Evolutionary conservation across 2,888 invertebrate species (phyloP).

Genomic region (Agrotis puta): DNA sequence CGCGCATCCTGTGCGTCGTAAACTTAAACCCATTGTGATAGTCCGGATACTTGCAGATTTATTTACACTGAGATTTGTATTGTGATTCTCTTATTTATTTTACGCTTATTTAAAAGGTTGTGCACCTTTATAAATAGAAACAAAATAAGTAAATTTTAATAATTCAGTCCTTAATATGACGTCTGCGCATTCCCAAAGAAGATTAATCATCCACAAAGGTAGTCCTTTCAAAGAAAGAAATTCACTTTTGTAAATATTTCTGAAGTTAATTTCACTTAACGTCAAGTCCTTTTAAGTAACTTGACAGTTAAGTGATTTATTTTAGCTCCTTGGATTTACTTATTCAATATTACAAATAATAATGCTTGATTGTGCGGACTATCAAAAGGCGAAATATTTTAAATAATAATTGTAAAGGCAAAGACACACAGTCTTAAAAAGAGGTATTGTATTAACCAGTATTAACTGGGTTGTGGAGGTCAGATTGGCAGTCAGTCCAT

Average conservation of each 20-base stretch:
- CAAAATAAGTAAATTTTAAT: background rate
- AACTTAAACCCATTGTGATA: constrained; percentile 53
- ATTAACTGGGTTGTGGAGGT: too few species aligned
- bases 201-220: constrained; percentile 36
- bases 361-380: constrained; percentile 6
- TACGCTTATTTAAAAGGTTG: constrained; percentile 17
- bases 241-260: constrained; percentile 46
- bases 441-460: too few species aligned
- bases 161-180: constrained; percentile 7
- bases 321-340: constrained; percentile 42
- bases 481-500: too few species aligned
- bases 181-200: constrained; percentile 1
- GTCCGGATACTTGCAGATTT: constrained; percentile 58
- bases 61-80: constrained; percentile 38
- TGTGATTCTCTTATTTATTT: constrained; percentile 47
- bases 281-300: constrained; percentile 44
- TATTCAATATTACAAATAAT: constrained; percentile 12
- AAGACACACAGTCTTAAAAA: too few species aligned
- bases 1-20: constrained; percentile 60
- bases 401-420: background rate
- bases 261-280: constrained; percentile 59
- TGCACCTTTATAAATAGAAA: constrained; percentile 3
- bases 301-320: constrained; percentile 52
- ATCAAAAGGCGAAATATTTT: background rate
- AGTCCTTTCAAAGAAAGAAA: constrained; percentile 37